phyloP scores from a whole-genome alignment of 1,140 invertebrate genomes.

The Macrotrachela quadricornifera region DNA sequence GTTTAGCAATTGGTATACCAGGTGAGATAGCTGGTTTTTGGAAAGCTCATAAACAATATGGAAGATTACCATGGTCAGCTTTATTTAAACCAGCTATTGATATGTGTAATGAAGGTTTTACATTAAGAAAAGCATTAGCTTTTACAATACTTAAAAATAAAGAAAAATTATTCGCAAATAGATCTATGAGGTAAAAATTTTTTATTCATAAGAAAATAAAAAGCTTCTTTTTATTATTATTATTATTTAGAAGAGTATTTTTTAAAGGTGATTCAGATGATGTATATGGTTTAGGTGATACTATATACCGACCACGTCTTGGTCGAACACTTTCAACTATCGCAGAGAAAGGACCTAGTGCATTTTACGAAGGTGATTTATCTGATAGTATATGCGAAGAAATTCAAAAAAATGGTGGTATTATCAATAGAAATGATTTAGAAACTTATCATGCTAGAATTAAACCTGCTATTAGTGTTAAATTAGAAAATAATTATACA shows the following conservation, averaged over 20 bases:
- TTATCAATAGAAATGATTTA: slow-evolving; percentile 20
- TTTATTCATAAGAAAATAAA: too few relatives aligned
- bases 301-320: slow-evolving; percentile 24
- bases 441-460: too few relatives aligned
- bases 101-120: slow-evolving; percentile 18
- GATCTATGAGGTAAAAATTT: too few relatives aligned
- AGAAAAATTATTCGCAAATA: too few relatives aligned
- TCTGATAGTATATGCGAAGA: slow-evolving; percentile 17
- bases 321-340: slow-evolving; percentile 27
- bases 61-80: slow-evolving; percentile 49
- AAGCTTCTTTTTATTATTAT: slow-evolving; percentile 22
- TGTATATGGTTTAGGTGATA: slow-evolving; percentile 30
- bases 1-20: slow-evolving; percentile 56
- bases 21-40: slow-evolving; percentile 70
- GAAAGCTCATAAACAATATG: slow-evolving; percentile 51
- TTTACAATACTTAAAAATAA: not conserved
- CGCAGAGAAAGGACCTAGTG: slow-evolving; percentile 19
- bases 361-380: slow-evolving; percentile 21
- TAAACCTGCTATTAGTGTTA: too few relatives aligned
- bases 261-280: slow-evolving; percentile 10
- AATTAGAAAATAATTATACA: too few relatives aligned
- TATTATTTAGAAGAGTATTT: slow-evolving; percentile 23
- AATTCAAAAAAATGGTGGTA: slow-evolving; percentile 20
- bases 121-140: slow-evolving; percentile 11
- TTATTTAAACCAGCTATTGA: slow-evolving; percentile 47